Conservation (phyloP, 2,888 invertebrate genomes). For the Phengaris arion region DNA sequence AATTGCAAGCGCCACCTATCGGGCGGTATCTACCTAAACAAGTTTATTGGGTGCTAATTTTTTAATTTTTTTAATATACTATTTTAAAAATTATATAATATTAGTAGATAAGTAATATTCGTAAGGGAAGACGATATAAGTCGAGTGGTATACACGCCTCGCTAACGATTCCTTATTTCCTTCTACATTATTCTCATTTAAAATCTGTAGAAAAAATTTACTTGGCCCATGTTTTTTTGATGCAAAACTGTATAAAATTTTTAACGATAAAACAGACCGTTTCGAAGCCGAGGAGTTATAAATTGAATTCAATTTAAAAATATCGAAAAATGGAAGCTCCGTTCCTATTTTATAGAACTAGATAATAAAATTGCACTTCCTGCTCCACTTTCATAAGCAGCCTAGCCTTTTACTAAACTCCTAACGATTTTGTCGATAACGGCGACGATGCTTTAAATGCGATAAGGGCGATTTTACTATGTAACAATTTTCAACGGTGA, state of each 20-base stretch:
- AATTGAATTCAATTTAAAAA: background rate
- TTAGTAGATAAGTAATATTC: too few species aligned
- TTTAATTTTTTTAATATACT: too few species aligned
- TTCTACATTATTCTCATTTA: background rate
- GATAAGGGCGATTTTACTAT: background rate
- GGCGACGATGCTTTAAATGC: background rate
- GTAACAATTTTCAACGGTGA: too few species aligned
- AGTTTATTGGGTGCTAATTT: too few species aligned
- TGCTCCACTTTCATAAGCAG: slow-evolving; percentile 1
- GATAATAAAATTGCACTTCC: slow-evolving; percentile 13
- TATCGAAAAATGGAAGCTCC: slow-evolving; percentile 7
- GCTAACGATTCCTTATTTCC: background rate
- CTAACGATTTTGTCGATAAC: background rate
- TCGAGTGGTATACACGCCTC: too few species aligned
- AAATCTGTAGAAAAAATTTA: background rate
- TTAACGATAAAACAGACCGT: background rate
- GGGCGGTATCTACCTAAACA: too few species aligned
- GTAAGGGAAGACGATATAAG: too few species aligned
- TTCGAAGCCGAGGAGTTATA: background rate
- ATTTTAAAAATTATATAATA: too few species aligned
- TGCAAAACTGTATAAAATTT: background rate
- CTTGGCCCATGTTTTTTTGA: background rate
- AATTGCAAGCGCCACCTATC: too few species aligned
- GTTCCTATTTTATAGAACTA: slow-evolving; percentile 1
- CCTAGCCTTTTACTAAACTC: background rate